Evolutionary conservation across 2,113 vertebrate genomes (phyloP).

Genomic region (Actenoides hombroni): DNA sequence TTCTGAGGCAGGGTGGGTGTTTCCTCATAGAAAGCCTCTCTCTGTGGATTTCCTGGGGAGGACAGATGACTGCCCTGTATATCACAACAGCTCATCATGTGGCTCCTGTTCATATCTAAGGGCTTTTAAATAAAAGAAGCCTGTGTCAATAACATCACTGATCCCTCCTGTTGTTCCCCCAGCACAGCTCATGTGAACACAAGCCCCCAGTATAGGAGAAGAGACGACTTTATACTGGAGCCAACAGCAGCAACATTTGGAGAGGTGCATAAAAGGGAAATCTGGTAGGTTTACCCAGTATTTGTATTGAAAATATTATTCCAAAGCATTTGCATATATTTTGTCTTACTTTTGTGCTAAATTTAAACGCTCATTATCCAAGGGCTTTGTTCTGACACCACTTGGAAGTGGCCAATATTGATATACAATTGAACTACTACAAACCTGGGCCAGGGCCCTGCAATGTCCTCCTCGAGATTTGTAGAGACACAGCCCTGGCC

Average conservation of each 20-base stretch:
- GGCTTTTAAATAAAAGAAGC: neutral
- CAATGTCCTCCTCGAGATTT: neutral
- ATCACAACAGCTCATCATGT: neutral
- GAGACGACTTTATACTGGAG: neutral
- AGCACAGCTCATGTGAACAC: neutral
- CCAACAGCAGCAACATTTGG: neutral
- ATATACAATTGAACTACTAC: neutral
- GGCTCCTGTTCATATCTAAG: neutral
- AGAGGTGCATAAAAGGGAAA: neutral
- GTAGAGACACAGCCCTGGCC: neutral
- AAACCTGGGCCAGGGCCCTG: neutral
- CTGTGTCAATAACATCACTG: neutral
- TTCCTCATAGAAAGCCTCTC: neutral
- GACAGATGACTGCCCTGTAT: neutral
- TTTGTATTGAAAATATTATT: neutral
- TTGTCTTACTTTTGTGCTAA: neutral
- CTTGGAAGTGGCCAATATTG: neutral
- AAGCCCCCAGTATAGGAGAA: neutral
- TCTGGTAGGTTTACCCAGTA: neutral
- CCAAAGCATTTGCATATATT: neutral
- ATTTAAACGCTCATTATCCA: neutral
- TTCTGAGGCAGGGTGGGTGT: neutral
- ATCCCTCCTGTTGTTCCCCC: neutral
- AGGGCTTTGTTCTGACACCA: neutral
- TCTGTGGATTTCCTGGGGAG: neutral